Evolutionary conservation across 2,888 invertebrate genomes (phyloP), one percentile per base, ranked within the genome.

Genomic region (Actias luna): DNA sequence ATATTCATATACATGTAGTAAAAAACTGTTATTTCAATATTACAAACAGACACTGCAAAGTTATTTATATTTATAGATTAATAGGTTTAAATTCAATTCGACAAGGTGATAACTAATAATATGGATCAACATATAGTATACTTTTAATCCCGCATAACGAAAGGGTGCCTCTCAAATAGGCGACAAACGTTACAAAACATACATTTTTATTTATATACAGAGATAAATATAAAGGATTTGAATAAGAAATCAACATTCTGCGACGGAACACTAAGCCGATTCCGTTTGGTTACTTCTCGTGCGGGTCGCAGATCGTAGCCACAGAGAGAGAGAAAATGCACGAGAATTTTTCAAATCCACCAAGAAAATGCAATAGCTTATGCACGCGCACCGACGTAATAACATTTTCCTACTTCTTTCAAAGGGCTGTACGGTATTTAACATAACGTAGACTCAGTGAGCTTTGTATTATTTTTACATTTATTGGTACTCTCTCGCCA

Each of bases 351-450:
- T 16, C n/a, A n/a, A 27, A 55, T 55, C 18, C 55, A 55, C 18
- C 55, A 55, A 5, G 55, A 29, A 29, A 55, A 27, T 52, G 14
- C 27, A 7, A 25, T 52, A 55, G 55, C 55, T 55, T 55, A 55
- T 55, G 29, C 55, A 29, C 29, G 29, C 29, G 8, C 29, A 16
- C 55, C 5, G 16, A n/a, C 1, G 55, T 29, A n/a, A 7, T 29
- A n/a, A 22, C 16, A 55, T 29, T 29, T 29, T n/a, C n/a, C 2
- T 2, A 29, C 4, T 55, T 50, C 29, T 55, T 1, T 12, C 29
- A 55, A 29, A 29, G 2, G 29, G 29, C 4, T 55, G 29, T 50
- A 12, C 22, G 2, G 22, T 4, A 12, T 50, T 50, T 25, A 8
- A 25, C 46, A 25, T 25, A 25, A 3, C 8, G 12, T 12, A 50